A percentile compares a stretch with the other conserved stretches of the same genome.
These are phyloP conservation scores for Pygoscelis adeliae DNA, from an alignment of 2,113 vertebrate species.

Conservation along the genomic window DNA sequence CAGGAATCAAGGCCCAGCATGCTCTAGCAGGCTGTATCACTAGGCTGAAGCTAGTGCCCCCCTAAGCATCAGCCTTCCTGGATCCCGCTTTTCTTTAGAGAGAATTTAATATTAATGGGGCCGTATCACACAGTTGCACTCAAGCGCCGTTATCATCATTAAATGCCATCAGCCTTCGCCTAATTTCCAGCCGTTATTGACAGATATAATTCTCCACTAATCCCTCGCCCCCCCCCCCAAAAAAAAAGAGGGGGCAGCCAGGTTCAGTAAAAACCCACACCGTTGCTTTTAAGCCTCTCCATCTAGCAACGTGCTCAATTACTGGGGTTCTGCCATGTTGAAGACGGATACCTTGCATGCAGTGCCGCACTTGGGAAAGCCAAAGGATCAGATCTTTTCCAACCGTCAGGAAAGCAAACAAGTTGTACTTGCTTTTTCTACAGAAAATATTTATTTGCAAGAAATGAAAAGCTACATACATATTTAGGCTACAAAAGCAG, in stretches of 20 bases:
- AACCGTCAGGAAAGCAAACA: neutral
- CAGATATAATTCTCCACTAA: neutral
- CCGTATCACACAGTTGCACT: neutral
- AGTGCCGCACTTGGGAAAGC: neutral
- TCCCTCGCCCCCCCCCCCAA: neutral
- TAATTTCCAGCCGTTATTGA: neutral
- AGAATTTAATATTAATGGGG: neutral
- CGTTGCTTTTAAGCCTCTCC: neutral
- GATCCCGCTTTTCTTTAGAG: neutral
- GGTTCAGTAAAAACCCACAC: neutral
- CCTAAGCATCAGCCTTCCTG: neutral
- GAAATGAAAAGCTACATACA: constrained; percentile 76
- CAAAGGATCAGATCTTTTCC: neutral
- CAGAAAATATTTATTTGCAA: constrained; percentile 83
- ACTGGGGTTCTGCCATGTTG: accelerated
- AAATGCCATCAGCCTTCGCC: neutral
- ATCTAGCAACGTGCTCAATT: neutral
- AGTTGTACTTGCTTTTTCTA: constrained; percentile 63
- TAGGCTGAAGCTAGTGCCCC: neutral
- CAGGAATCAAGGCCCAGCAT: neutral
- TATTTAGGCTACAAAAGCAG: constrained; percentile 69
- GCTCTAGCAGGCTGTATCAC: neutral
- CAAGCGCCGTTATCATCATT: neutral
- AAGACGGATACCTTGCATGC: accelerated
- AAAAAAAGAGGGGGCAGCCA: neutral